Base-by-base conservation (phyloP, 1,140 invertebrate species). In the Drosophila gunungcola region DNA sequence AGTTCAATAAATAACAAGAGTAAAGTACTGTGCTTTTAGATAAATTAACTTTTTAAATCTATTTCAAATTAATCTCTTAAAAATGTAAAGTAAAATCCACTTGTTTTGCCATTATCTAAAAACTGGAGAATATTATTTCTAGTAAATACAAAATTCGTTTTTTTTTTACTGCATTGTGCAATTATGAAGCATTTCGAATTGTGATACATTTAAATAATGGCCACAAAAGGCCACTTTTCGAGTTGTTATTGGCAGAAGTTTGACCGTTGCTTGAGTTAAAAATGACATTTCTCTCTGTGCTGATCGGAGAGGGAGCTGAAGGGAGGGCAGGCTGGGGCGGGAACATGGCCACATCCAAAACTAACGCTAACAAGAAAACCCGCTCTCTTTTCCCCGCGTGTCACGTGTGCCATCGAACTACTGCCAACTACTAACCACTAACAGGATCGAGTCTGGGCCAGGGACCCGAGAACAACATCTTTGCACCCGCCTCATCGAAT, bases 391-490 rank as follows among this genome's bases (percentile, higher is more conserved):
- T 43, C 29, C 32, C 49, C 32, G 12, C 38, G 0, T 57, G 1
- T 4, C 29, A 32, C 29, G 57, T 27, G 10, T 6, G 16, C 34
- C 25, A n/a, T 13, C 58, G 56, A 29, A 27, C 9, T 4, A 74
- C 45, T 51, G 64, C 55, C 42, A 29, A 27, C 9, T 4, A 74
- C 45, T 51, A 73, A 63, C 42, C 39, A 74, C 51, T 38, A 75
- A 70, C 75, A 92, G 92, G 92, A 91, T 84, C 92, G 7, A 92
- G 91, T 69, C 60, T 91, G 45, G 92, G 92, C 57, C 91, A 90
- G 36, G 91, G 91, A 36, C 91, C 91, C 1, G 91, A 92, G 63
- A 91, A 91, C 73, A 92, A 88, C 32, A 89, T 92, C 41, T 89
- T 91, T 54, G 80, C 92, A 76, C 80, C 90, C 46, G 90, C 83